Conservation (phyloP, 2,113 vertebrate species). For the Cyphomyrus plagiostoma region DNA sequence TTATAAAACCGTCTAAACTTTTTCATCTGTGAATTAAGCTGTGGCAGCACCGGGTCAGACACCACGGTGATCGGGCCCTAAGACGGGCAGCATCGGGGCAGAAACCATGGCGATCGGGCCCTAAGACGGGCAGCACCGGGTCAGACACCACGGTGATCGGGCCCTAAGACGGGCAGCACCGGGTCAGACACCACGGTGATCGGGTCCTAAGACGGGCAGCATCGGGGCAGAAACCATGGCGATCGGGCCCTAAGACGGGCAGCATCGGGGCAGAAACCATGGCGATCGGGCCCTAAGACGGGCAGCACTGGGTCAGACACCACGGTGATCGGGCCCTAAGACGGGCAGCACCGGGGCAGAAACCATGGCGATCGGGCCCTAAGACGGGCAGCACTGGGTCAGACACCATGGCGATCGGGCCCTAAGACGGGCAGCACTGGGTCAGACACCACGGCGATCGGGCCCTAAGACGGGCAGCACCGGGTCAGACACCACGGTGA, state of each 20-base stretch:
- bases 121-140: not conserved
- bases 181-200: not conserved
- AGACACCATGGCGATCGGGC: not conserved
- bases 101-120: not conserved
- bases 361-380: not conserved
- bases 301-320: not conserved
- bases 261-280: not conserved
- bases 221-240: not conserved
- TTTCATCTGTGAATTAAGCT: not conserved
- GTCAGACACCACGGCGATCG: not conserved
- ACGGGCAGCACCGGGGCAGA: not conserved
- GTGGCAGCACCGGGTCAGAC: not conserved
- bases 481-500: not conserved
- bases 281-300: not conserved
- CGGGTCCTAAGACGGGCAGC: not conserved
- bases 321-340: not conserved
- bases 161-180: not conserved
- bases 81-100: not conserved
- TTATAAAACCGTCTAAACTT: not conserved
- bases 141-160: not conserved
- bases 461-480: not conserved
- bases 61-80: not conserved
- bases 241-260: no score
- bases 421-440: not conserved
- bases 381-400: not conserved